Conservation (phyloP, 2,113 vertebrate genomes). For the Osmerus mordax region DNA sequence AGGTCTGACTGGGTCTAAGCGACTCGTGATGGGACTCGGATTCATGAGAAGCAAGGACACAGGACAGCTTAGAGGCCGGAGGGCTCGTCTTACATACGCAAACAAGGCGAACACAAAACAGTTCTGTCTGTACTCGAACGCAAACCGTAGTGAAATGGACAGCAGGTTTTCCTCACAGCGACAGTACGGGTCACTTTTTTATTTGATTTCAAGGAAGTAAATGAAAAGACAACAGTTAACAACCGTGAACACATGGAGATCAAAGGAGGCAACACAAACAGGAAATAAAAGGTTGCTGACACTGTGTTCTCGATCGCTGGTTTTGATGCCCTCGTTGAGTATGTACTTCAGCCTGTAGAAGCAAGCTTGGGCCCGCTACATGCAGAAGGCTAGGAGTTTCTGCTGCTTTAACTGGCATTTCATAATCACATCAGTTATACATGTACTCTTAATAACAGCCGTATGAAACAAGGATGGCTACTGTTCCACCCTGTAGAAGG, state of each 20-base stretch:
- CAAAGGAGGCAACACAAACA: conserved; percentile 40
- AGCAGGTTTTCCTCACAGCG: no score
- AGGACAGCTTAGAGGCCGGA: no score
- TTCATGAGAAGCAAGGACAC: no score
- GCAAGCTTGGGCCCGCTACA: conserved; percentile 54
- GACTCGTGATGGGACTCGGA: not conserved
- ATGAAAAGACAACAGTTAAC: conserved; percentile 51
- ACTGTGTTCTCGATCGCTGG: conserved; percentile 50
- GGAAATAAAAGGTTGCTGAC: conserved; percentile 35
- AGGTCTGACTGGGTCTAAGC: not conserved
- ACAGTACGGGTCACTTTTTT: no score
- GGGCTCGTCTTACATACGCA: no score
- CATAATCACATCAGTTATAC: conserved; percentile 47
- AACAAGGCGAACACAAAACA: no score
- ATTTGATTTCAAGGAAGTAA: conserved; percentile 73
- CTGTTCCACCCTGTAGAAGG: conserved; percentile 50
- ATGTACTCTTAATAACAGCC: conserved; percentile 57
- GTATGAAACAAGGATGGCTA: conserved; percentile 43
- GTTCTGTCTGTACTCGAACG: no score
- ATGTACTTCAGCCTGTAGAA: conserved; percentile 42
- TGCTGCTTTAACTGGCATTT: conserved; percentile 33
- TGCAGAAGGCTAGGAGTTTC: conserved; percentile 19
- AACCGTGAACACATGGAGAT: conserved; percentile 56
- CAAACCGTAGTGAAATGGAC: no score
- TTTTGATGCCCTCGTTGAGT: conserved; percentile 57